Base-by-base conservation (phyloP, 2,113 vertebrate genomes). In the Piaya cayana region DNA sequence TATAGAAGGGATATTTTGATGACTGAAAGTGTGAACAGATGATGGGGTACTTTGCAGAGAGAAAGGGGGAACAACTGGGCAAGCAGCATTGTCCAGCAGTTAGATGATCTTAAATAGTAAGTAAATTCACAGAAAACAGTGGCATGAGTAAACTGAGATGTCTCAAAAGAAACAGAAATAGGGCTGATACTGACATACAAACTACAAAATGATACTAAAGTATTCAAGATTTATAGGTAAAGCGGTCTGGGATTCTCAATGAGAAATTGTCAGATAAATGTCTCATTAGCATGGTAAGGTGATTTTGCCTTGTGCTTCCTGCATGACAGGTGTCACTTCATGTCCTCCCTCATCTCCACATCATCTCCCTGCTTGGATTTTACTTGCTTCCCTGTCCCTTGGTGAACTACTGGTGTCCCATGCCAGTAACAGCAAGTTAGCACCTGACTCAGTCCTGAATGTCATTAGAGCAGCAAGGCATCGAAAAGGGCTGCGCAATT, bases 401-500 rank as follows among this genome's bases (percentile, higher is more conserved):
- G 8, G 14, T 15, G 37, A 65, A 17, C 5, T 4, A 0, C 47
- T 32, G 42, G 18, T 14, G 21, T 19, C 36, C 72, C 15, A 2
- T 3, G 8, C 13, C 45, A 27, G 55, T 50, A 74, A 37, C 29
- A 22, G 18, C 2, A 55, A 42, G 10, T 17, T 9, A 9, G 22
- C 16, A 19, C 14, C 6, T 59, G 39, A 3, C 58, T 49, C 39
- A 8, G 25, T 47, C 21, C 43, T 20, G 36, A 2, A 9, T n/a
- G 25, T 26, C 6, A 0, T 3, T 43, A 60, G 29, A 76, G 20
- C 64, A 78, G 78, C 18, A 52, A 11, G 36, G 42, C 7, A 1
- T 0, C 2, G 22, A 3, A 9, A 39, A 63, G 5, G 9, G 10
- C 37, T 30, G 56, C n/a, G 9, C 34, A 20, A 9, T 9, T 36